These are phyloP conservation scores for Gymnodraco acuticeps DNA, from an alignment of 2,797 vertebrate genomes.

Conservation along the genomic window DNA sequence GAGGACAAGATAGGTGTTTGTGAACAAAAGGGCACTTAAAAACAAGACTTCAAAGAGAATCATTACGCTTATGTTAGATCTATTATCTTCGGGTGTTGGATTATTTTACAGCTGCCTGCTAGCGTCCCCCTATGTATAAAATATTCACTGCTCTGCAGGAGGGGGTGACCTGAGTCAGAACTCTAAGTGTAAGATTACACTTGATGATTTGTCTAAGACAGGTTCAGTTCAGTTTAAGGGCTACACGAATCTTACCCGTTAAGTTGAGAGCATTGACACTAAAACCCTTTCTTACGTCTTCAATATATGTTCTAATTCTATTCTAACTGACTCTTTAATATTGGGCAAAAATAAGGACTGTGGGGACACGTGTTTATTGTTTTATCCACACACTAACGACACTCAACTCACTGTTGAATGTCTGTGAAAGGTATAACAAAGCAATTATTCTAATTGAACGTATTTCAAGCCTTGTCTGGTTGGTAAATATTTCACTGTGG, in stretches of 20 bases:
- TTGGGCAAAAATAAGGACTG: too few species aligned
- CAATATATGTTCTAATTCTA: too few species aligned
- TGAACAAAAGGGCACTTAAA: conserved; percentile 18
- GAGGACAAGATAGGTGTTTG: background rate
- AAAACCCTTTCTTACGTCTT: background rate
- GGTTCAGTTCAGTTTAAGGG: background rate
- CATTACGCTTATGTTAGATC: conserved; percentile 20
- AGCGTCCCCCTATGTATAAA: conserved; percentile 69
- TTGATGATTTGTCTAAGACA: background rate
- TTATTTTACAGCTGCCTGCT: conserved; percentile 58
- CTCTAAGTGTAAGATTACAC: conserved; percentile 31
- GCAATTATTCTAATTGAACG: too few species aligned
- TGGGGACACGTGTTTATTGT: too few species aligned
- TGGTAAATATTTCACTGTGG: too few species aligned
- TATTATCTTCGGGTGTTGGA: conserved; percentile 3
- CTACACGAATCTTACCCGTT: too few species aligned
- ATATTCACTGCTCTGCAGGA: conserved; percentile 76
- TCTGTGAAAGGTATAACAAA: too few species aligned
- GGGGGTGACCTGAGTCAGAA: conserved; percentile 44
- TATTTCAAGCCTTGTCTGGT: too few species aligned
- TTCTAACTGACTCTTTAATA: too few species aligned
- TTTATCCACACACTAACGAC: too few species aligned
- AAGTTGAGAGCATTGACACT: too few species aligned
- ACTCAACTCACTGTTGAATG: too few species aligned
- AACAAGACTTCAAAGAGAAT: conserved; percentile 3